phyloP scores from a whole-genome alignment of 2,888 invertebrate species.

The Apamea anceps region DNA sequence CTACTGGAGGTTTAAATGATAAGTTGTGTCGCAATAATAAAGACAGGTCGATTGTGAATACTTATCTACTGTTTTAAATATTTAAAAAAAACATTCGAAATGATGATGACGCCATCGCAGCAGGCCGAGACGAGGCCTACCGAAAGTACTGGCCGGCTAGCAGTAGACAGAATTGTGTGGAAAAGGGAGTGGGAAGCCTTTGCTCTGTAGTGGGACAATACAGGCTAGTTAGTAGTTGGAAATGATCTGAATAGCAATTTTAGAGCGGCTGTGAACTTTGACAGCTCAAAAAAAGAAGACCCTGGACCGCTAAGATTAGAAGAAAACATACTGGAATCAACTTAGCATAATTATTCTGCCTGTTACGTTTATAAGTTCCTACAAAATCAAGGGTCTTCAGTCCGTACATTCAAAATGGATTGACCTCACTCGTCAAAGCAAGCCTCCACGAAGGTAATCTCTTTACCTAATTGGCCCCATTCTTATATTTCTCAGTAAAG shows the following conservation, averaged over 20 bases:
- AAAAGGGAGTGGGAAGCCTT: no score
- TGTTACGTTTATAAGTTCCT: background rate
- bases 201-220: no score
- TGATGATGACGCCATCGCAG: no score
- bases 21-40: background rate
- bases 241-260: background rate
- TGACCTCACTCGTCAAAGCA: background rate
- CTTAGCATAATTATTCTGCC: background rate
- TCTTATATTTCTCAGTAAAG: conserved; percentile 44
- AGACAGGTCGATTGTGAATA: no score
- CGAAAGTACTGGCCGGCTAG: no score
- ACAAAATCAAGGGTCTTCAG: background rate
- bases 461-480: conserved; percentile 38
- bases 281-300: background rate
- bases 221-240: background rate
- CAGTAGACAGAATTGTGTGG: no score
- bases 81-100: no score
- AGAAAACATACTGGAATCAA: background rate
- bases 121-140: no score
- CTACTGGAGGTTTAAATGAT: background rate
- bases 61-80: no score
- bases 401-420: background rate
- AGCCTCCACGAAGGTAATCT: background rate
- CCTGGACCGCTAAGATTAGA: background rate
- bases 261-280: background rate